Percentiles rank a stretch among this genome's conserved stretches.
Conservation (phyloP, 2,797 vertebrate species). For the Hybognathus amarus region DNA sequence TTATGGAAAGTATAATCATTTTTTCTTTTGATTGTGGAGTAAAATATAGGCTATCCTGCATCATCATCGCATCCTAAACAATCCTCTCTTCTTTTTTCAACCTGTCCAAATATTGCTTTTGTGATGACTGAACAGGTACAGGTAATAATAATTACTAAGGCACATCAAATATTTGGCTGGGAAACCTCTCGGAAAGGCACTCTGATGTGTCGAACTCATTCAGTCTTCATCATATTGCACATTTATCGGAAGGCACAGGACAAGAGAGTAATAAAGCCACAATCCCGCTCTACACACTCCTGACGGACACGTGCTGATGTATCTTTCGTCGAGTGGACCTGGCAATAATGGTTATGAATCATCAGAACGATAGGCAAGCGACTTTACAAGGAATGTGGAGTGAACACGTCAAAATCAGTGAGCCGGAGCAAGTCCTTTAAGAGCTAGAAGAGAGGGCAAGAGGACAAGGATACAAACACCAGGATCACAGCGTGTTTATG, state of each 20-base stretch:
- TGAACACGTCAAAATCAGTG: conserved; percentile 22
- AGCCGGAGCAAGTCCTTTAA: conserved; percentile 33
- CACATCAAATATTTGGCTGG: not conserved
- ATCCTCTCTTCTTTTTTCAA: not conserved
- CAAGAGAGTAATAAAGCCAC: not conserved
- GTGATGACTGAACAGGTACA: not conserved
- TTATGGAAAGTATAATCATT: not conserved
- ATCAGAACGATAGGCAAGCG: conserved; percentile 8
- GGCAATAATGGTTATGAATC: not conserved
- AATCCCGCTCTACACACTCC: not conserved
- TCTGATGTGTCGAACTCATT: not conserved
- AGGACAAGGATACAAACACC: conserved; percentile 39
- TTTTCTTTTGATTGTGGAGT: not conserved
- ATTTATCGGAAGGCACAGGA: not conserved
- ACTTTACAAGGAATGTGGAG: conserved; percentile 41
- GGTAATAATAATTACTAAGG: not conserved
- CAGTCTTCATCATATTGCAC: conserved; percentile 38
- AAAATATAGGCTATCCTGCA: not conserved
- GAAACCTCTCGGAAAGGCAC: not conserved
- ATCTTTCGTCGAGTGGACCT: not conserved
- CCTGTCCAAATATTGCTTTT: not conserved
- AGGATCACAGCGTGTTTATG: conserved; percentile 58
- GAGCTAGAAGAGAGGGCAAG: conserved; percentile 8
- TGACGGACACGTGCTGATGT: not conserved
- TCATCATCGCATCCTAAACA: not conserved